A percentile compares a stretch with the other conserved stretches of the same genome.
phyloP scores from a whole-genome alignment of 2,113 vertebrate species.

The Triplophysa siluroides region DNA sequence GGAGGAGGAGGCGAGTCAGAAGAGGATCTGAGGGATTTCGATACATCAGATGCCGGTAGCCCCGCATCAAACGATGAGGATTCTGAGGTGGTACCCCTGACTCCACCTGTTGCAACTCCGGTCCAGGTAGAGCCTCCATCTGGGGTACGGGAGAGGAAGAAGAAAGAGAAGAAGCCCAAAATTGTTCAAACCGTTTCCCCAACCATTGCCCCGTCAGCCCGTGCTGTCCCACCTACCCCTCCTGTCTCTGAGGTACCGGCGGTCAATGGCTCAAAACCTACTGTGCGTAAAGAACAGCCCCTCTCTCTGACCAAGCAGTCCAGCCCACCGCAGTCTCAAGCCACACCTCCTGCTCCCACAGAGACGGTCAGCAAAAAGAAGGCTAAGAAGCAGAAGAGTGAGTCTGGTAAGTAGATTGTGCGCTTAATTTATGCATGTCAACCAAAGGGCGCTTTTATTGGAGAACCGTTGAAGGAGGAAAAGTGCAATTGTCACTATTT shows the following conservation, averaged over 20 bases:
- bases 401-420: constrained; percentile 64
- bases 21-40: constrained; percentile 87
- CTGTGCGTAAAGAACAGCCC: constrained; percentile 78
- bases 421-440: too few relatives aligned
- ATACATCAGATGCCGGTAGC: constrained; percentile 77
- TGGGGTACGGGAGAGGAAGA: constrained; percentile 85
- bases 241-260: constrained; percentile 70
- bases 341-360: constrained; percentile 67
- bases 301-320: constrained; percentile 82
- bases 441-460: too few relatives aligned
- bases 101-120: constrained; percentile 56
- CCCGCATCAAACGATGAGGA: constrained; percentile 70
- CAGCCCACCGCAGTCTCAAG: constrained; percentile 72
- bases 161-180: constrained; percentile 87
- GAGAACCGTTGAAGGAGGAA: background rate
- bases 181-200: constrained; percentile 48
- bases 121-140: constrained; percentile 70
- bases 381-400: constrained; percentile 90
- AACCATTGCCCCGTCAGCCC: constrained; percentile 58
- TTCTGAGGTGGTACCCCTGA: constrained; percentile 53
- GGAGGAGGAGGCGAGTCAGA: constrained; percentile 85
- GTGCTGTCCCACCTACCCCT: constrained; percentile 62
- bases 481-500: background rate
- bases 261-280: constrained; percentile 80
- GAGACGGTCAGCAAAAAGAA: constrained; percentile 80